A percentile compares a stretch with the other conserved stretches of the same genome.
Evolutionary conservation across 2,888 invertebrate genomes (phyloP).

Genomic region (Pammene fasciana): DNA sequence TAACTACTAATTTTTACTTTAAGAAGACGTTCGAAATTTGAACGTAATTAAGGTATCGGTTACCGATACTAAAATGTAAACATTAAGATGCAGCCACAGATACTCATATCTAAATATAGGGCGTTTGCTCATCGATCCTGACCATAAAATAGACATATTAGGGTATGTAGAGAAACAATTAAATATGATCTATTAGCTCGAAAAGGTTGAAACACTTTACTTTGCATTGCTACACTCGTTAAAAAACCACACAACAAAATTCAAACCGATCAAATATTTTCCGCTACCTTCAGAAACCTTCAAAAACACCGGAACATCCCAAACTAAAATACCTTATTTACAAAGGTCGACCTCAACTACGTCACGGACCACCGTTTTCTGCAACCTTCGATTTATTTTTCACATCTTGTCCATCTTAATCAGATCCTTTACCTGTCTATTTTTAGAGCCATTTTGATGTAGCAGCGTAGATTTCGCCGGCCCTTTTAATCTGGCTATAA

Average conservation of each 20-base stretch:
- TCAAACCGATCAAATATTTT: slow-evolving; percentile 31
- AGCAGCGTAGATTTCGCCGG: not conserved
- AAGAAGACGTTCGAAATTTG: too few species aligned
- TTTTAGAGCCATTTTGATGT: not conserved
- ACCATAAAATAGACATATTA: too few species aligned
- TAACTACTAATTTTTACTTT: too few species aligned
- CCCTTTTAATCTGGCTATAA: not conserved
- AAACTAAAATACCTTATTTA: slow-evolving; percentile 38
- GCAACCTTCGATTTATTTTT: slow-evolving; percentile 24
- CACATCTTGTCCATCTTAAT: slow-evolving; percentile 4
- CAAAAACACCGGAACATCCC: slow-evolving; percentile 6
- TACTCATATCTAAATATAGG: too few species aligned
- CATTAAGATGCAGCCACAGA: too few species aligned
- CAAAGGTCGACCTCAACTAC: slow-evolving; percentile 28
- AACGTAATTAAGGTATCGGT: too few species aligned
- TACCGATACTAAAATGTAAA: too few species aligned
- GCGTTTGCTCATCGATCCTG: too few species aligned
- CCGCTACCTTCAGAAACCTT: not conserved
- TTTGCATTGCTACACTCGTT: too few species aligned
- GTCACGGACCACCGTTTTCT: not conserved
- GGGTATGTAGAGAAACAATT: too few species aligned
- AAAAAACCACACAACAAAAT: not conserved
- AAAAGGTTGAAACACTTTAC: too few species aligned
- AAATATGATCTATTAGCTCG: too few species aligned
- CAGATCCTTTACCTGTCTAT: not conserved